phyloP scores from a whole-genome alignment of 2,797 vertebrate species.

The Zenarchopterus dispar region DNA sequence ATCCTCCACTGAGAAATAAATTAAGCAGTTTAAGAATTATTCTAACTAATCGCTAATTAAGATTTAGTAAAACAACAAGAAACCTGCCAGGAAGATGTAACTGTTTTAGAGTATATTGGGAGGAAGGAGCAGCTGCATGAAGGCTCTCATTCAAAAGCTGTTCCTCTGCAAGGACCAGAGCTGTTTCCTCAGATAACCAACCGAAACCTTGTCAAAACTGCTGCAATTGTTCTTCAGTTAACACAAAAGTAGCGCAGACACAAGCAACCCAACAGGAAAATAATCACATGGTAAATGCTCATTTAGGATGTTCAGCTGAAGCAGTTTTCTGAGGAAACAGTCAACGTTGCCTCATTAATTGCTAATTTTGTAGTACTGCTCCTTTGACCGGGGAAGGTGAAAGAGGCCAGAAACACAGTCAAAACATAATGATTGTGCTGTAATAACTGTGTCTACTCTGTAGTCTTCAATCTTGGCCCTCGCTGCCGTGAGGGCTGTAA shows the following conservation, averaged over 20 bases:
- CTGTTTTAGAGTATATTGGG: conserved; percentile 63
- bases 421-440: conserved; percentile 74
- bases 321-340: conserved; percentile 42
- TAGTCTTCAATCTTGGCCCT: conserved; percentile 77
- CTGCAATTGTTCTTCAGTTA: conserved; percentile 29
- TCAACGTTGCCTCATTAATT: conserved; percentile 68
- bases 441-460: conserved; percentile 72
- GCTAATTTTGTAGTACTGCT: conserved; percentile 73
- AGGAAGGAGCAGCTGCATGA: conserved; percentile 42
- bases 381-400: conserved; percentile 74
- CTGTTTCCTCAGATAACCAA: conserved; percentile 33
- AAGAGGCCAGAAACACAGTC: conserved; percentile 66
- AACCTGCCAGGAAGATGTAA: conserved; percentile 66
- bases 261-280: conserved; percentile 48
- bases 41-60: conserved; percentile 83
- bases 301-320: conserved; percentile 55
- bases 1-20: conserved; percentile 75
- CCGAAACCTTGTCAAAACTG: conserved; percentile 34
- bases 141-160: conserved; percentile 30
- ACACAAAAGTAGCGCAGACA: conserved; percentile 40
- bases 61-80: conserved; percentile 78
- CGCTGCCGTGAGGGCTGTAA: conserved; percentile 76
- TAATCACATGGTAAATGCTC: conserved; percentile 61
- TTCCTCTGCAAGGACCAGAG: conserved; percentile 30
- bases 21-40: conserved; percentile 78